Evolutionary conservation across 2,888 invertebrate species (phyloP).

Genomic region (Embidobia sp.): DNA sequence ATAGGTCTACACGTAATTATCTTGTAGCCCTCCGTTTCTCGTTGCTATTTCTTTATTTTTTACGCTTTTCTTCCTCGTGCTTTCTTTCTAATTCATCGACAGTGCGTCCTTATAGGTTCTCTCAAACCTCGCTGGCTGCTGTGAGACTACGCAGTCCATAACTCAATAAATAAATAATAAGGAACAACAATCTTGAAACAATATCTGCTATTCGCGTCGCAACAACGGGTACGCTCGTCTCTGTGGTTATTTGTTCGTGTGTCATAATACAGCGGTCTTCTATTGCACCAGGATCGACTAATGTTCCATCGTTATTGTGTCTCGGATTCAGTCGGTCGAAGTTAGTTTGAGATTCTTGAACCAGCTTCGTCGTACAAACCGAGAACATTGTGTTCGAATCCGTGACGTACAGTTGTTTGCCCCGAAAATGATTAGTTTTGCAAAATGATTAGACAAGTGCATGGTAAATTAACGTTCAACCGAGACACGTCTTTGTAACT

Average conservation of each 20-base stretch:
- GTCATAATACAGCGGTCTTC: slow-evolving; percentile 56
- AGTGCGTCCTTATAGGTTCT: slow-evolving; percentile 36
- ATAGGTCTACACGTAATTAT: too few relatives aligned
- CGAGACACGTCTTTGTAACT: background rate
- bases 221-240: slow-evolving; percentile 27
- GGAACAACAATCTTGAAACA: slow-evolving; percentile 78
- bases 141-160: slow-evolving; percentile 69
- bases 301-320: slow-evolving; percentile 7
- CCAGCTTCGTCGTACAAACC: slow-evolving; percentile 8
- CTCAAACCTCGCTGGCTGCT: slow-evolving; percentile 59
- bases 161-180: slow-evolving; percentile 80
- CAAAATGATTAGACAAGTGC: too few relatives aligned
- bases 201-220: slow-evolving; percentile 51
- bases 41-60: slow-evolving; percentile 5
- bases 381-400: background rate
- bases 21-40: slow-evolving; percentile 43
- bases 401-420: too few relatives aligned
- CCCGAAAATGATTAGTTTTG: too few relatives aligned
- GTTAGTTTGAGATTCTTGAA: slow-evolving; percentile 19
- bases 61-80: too few relatives aligned
- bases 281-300: slow-evolving; percentile 31
- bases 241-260: slow-evolving; percentile 34
- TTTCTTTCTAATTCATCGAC: slow-evolving; percentile 21
- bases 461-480: background rate
- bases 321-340: slow-evolving; percentile 36